phyloP scores from a whole-genome alignment of 2,113 vertebrate genomes.

The Notechis scutatus region DNA sequence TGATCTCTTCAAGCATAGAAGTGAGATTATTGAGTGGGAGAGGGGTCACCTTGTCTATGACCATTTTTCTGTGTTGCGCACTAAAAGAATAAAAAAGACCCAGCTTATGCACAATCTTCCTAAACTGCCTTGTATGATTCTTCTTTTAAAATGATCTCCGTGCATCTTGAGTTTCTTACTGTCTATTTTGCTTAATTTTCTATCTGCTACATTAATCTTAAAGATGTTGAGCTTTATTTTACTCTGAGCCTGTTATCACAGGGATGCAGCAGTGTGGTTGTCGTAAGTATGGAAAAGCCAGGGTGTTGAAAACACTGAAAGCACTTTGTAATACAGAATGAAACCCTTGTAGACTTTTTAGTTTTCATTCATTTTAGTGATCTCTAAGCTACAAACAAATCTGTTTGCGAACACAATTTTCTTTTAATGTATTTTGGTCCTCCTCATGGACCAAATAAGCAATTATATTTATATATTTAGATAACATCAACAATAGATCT shows the following conservation, averaged over 20 bases:
- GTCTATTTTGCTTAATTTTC: not conserved
- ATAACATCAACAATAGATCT: not conserved
- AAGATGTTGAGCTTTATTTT: conserved; percentile 1
- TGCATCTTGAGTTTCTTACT: not conserved
- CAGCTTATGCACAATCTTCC: conserved; percentile 1
- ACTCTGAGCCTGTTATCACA: not conserved
- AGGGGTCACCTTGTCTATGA: conserved; percentile 38
- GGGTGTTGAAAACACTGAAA: not conserved
- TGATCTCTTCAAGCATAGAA: conserved; percentile 56
- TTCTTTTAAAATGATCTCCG: conserved; percentile 6
- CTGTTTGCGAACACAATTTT: not conserved
- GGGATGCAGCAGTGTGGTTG: not conserved
- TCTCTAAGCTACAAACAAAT: not conserved
- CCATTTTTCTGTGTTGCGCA: conserved; percentile 29
- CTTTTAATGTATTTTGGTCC: not conserved
- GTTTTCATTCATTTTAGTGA: not conserved
- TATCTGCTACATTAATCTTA: not conserved
- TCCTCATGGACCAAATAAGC: not conserved
- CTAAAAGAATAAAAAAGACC: conserved; percentile 13
- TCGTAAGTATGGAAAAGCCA: not conserved
- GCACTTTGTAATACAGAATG: not conserved
- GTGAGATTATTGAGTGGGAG: conserved; percentile 54
- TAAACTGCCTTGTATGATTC: not conserved
- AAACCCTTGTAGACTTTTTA: not conserved
- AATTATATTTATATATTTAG: not conserved